Evolutionary conservation across 2,113 vertebrate species (phyloP).

Genomic region (Vulpes vulpes): DNA sequence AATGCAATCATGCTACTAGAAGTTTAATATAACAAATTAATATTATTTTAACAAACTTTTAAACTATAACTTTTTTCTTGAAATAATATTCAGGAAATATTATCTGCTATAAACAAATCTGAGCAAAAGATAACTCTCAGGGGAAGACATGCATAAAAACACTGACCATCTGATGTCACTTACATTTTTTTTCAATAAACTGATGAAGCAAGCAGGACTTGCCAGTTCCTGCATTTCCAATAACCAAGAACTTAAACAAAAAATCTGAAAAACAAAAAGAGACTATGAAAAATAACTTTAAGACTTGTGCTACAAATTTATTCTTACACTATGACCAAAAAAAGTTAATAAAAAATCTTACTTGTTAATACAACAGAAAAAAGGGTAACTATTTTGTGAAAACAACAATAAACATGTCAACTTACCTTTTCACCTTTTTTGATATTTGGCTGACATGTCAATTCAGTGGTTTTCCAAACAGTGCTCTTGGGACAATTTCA

Average conservation of each 20-base stretch:
- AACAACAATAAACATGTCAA: neutral
- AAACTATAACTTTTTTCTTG: neutral
- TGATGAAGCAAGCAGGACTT: conserved; percentile 91
- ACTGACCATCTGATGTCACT: conserved; percentile 64
- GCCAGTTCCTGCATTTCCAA: conserved; percentile 91
- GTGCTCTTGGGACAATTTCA: neutral
- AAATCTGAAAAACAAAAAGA: conserved; percentile 86
- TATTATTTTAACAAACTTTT: neutral
- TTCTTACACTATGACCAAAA: neutral
- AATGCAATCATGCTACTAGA: neutral
- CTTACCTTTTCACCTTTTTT: conserved; percentile 19
- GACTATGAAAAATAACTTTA: neutral
- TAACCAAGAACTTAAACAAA: conserved; percentile 92
- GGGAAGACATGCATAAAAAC: neutral
- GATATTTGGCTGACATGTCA: neutral
- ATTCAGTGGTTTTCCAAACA: neutral
- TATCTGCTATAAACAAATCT: neutral
- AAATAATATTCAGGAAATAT: neutral
- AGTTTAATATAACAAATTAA: neutral
- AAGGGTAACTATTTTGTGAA: neutral
- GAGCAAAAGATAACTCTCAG: neutral
- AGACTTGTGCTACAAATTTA: neutral
- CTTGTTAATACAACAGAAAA: neutral
- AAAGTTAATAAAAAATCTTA: neutral
- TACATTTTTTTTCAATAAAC: conserved; percentile 92